phyloP scores from a whole-genome alignment of 37 sponge, comb jelly and placozoan genomes.

The Mnemiopsis leidyi region DNA sequence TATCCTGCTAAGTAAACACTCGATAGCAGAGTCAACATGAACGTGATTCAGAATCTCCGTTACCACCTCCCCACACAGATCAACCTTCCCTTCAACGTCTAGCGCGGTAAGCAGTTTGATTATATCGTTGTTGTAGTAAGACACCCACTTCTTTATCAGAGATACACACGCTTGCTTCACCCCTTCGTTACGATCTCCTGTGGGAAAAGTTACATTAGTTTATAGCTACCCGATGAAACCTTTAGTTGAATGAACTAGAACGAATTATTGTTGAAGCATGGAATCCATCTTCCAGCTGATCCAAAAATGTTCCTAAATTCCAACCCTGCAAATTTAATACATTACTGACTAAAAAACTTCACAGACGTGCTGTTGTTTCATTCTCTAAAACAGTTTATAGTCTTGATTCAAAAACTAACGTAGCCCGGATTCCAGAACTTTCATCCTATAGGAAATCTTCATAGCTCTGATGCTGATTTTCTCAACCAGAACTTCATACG shows the following conservation, averaged over 20 bases:
- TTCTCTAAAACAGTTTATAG: no score
- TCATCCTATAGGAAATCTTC: constrained; percentile 59
- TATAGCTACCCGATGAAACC: no score
- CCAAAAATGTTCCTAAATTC: no score
- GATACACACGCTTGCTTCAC: constrained; percentile 11
- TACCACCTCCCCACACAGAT: constrained; percentile 49
- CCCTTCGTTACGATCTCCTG: neutral
- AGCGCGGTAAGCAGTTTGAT: constrained; percentile 19
- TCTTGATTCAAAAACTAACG: no score
- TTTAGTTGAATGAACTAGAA: no score
- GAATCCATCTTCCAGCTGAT: no score
- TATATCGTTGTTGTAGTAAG: constrained; percentile 36
- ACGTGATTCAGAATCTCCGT: constrained; percentile 14
- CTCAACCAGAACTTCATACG: constrained; percentile 41
- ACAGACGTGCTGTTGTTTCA: no score
- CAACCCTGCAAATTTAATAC: no score
- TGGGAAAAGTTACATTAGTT: no score
- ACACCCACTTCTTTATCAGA: constrained; percentile 30
- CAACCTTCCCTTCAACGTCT: constrained; percentile 55
- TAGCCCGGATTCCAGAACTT: neutral
- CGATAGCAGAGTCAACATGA: neutral
- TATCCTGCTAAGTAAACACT: constrained; percentile 14
- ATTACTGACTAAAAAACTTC: no score
- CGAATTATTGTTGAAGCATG: no score
- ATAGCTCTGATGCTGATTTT: constrained; percentile 44